Evolutionary conservation across 1,140 invertebrate genomes (phyloP), one percentile per base, ranked within the genome.

Genomic region (Platyura marginata): DNA sequence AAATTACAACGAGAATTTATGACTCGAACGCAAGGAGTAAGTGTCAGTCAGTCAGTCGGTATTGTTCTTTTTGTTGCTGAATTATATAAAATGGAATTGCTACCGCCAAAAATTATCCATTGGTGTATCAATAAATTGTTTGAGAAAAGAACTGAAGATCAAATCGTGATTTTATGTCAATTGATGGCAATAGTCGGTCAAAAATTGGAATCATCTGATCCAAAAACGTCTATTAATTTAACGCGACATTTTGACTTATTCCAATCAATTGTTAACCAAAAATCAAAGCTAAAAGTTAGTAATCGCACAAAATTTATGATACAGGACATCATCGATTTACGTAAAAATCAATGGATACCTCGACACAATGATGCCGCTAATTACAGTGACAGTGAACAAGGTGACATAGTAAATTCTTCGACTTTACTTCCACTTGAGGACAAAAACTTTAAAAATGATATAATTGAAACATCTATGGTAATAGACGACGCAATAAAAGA

Each of bases 81-180:
- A 67, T 66, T 96, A 9, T 97, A 84, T 55, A 96, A 94, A 64
- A 72, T 90, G 49, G 75, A 79, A 45, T 92, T 96, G 79, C 64
- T 97, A 21, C 92, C 82, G 1, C 69, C 73, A 1, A 81, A 78
- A 49, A 95, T 95, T 48, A 96, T 96, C 80, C 72, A 81, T 46
- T 71, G 74, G 40, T 96, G 91, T 63, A 78, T 94, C 48, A 67
- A 71, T 35, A 75, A 80, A 43, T 66, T 96, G 40, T 61, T 95
- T n/a, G 65, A 69, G 18, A n/a, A n/a, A n/a, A n/a, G n/a, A n/a
- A n/a, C n/a, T n/a, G n/a, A n/a, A n/a, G n/a, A n/a, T n/a, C n/a
- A n/a, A n/a, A n/a, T 95, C 3, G 92, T 96, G 63, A 93, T 90
- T 59, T 66, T 95, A 2, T 95, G 90, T 57, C 83, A 89, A 62